These are phyloP conservation scores for Myripristis murdjan DNA, from an alignment of 2,797 vertebrate genomes.

Conservation along the genomic window DNA sequence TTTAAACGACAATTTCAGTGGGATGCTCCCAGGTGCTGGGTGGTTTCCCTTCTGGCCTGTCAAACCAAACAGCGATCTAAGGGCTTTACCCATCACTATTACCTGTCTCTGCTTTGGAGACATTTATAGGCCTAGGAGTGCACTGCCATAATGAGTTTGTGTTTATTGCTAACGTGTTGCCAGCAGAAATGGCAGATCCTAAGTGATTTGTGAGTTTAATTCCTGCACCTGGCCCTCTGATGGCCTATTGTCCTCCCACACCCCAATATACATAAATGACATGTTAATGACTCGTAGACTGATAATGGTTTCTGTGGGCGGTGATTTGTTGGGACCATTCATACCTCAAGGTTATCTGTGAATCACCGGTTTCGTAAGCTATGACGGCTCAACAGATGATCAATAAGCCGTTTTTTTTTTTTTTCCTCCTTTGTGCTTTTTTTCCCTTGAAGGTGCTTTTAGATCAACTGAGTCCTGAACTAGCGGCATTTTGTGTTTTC, in stretches of 20 bases:
- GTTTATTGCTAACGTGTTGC: constrained; percentile 79
- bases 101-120: constrained; percentile 65
- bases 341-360: constrained; percentile 62
- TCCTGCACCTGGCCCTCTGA: constrained; percentile 69
- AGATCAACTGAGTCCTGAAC: constrained; percentile 29
- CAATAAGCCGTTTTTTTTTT: constrained; percentile 38
- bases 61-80: constrained; percentile 63
- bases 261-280: constrained; percentile 70
- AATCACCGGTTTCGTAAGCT: constrained; percentile 38
- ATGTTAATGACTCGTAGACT: constrained; percentile 61
- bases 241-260: constrained; percentile 59
- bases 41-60: constrained; percentile 70
- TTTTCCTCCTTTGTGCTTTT: too few relatives aligned
- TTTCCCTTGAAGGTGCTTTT: constrained; percentile 16
- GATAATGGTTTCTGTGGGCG: constrained; percentile 52
- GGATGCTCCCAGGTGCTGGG: constrained; percentile 68
- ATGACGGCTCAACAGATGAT: constrained; percentile 40
- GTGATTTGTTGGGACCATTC: constrained; percentile 59
- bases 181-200: constrained; percentile 67
- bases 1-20: constrained; percentile 66
- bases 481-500: constrained; percentile 32
- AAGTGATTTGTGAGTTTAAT: constrained; percentile 82
- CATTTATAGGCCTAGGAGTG: constrained; percentile 72
- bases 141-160: constrained; percentile 75
- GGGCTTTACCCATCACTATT: constrained; percentile 72